Base-by-base conservation (phyloP, 2,797 vertebrate genomes). In the Neosilurus hyrtlii region DNA sequence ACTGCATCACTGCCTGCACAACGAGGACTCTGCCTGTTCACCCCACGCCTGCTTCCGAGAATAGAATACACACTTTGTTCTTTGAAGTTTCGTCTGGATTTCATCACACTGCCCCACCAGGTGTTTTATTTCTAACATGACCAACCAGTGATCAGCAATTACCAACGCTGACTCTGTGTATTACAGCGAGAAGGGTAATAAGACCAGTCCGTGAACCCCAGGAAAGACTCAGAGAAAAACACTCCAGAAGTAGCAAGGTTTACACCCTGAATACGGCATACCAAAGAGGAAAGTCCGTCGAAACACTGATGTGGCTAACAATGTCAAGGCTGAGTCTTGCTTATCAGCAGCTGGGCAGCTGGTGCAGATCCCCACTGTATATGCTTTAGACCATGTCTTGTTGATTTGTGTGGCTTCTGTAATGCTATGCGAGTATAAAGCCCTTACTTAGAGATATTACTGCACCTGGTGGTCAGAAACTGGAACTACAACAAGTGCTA, bases 251-350 rank as follows among this genome's bases (percentile, higher is more conserved):
- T 68, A 80, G 70, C 18, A 22, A 81, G 14, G 10, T 81, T 77
- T 81, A 56, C 62, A 71, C 62, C 71, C 52, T 75, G 70, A 80
- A 80, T 37, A 51, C 51, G 59, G 71, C 54, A 76, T 56, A 81
- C 2, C 52, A 72, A 81, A 67, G 72, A 71, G 68, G 63, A 9
- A 26, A 63, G 43, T 71, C 72, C 22, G 35, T 70, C 56, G 51
- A 35, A 81, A 81, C 83, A 77, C 3, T 76, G 66, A 70, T 81
- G 52, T 77, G 72, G 79, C 56, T 59, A 43, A 84, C 43, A 77
- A 56, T 62, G 56, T 54, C 72, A 67, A 11, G 76, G 54, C 35
- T 49, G 7, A 43, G 22, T 78, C 26, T 18, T 9, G 59, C 20
- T 74, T 63, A 59, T 4, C 3, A 73, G 57, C 59, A 37, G 35